Percentiles rank a stretch among this genome's conserved stretches.
Conservation (phyloP, 2,888 invertebrate species). For the Sesia apiformis region DNA sequence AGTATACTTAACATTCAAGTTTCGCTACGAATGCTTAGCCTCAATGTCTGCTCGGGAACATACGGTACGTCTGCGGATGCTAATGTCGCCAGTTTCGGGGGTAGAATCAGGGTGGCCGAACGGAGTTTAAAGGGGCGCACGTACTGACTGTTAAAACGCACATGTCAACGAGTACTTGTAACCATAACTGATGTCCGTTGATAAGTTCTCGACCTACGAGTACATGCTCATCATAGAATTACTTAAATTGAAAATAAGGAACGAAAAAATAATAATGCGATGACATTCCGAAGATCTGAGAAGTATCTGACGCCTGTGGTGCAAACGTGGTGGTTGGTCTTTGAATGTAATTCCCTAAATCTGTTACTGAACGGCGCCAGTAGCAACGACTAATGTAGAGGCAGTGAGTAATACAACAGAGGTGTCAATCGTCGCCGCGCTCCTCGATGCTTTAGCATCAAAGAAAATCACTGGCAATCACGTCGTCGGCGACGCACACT, state of each 20-base stretch:
- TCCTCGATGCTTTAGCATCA: slow-evolving; percentile 12
- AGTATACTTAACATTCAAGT: too few species aligned
- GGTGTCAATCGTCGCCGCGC: slow-evolving; percentile 19
- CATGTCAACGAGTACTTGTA: slow-evolving; percentile 58
- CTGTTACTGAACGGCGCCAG: not conserved
- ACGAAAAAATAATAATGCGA: too few species aligned
- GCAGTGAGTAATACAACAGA: slow-evolving; percentile 11
- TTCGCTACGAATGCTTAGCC: too few species aligned
- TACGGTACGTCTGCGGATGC: slow-evolving; percentile 71
- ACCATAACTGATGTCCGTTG: slow-evolving; percentile 52
- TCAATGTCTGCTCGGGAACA: slow-evolving; percentile 51
- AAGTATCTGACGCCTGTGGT: too few species aligned
- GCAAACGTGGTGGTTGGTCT: too few species aligned
- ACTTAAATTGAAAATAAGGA: too few species aligned
- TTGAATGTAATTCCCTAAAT: too few species aligned
- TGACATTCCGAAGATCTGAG: too few species aligned
- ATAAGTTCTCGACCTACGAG: slow-evolving; percentile 67
- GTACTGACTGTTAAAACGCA: slow-evolving; percentile 71
- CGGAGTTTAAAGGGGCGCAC: slow-evolving; percentile 32
- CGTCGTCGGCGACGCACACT: slow-evolving; percentile 10
- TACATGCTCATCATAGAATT: too few species aligned
- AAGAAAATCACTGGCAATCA: slow-evolving; percentile 8
- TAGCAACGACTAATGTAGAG: not conserved
- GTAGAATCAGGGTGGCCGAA: slow-evolving; percentile 9
- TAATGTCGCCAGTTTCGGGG: slow-evolving; percentile 66